Percentiles rank a stretch among this genome's conserved stretches.
phyloP scores from a whole-genome alignment of 2,797 vertebrate genomes.

The Alauda arvensis region DNA sequence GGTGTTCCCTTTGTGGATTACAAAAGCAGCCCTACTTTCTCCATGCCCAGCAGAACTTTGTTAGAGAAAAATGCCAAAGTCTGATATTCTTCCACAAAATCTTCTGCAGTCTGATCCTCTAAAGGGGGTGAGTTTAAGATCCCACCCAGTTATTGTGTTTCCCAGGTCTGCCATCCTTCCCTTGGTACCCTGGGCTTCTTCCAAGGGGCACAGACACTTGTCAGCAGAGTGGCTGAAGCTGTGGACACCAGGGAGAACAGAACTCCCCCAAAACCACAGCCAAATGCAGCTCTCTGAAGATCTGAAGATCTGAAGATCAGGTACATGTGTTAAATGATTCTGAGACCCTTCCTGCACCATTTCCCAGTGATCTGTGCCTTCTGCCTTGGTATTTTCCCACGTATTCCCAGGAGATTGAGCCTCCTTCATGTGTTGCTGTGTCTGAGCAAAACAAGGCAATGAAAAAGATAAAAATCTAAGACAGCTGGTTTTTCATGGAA shows the following conservation, averaged over 20 bases:
- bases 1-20: not conserved
- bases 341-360: not conserved
- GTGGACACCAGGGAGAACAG: not conserved
- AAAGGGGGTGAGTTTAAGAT: not conserved
- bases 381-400: not conserved
- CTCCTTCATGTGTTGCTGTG: not conserved
- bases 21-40: not conserved
- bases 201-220: not conserved
- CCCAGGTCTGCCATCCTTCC: not conserved
- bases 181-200: not conserved
- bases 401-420: not conserved
- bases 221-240: not conserved
- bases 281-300: not conserved
- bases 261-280: accelerated
- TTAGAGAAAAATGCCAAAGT: not conserved
- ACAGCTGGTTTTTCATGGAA: not conserved
- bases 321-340: not conserved
- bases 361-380: not conserved
- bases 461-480: conserved; percentile 25
- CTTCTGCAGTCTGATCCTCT: not conserved
- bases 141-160: not conserved
- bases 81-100: not conserved
- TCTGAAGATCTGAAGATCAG: not conserved
- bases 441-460: not conserved
- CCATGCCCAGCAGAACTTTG: not conserved